Base-by-base conservation (phyloP, 2,888 invertebrate genomes). In the Abrostola tripartita region DNA sequence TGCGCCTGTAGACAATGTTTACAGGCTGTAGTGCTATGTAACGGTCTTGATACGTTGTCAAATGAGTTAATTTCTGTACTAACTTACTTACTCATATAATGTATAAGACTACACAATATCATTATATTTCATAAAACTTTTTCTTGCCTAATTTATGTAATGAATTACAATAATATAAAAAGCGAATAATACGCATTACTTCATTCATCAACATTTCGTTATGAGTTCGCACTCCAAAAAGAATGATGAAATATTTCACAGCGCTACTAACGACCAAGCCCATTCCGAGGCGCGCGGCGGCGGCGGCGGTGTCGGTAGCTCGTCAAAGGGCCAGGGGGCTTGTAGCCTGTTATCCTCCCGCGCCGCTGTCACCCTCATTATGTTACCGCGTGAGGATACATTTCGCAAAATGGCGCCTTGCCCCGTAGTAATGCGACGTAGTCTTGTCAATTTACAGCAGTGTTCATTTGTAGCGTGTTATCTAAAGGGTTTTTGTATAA, bases 301-400 rank as follows among this genome's bases (percentile, higher is more conserved):
- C 70, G 70, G 56, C 49, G 37, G 61, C 61, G 75, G 74, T 70
- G 78, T 81, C 71, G 78, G 76, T 61, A 61, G 71, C 71, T 77
- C 71, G 71, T 78, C 84, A 85, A 84, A 83, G 82, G 81, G 81
- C 85, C 81, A 73, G 80, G 78, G 82, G 80, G 74, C 76, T 79
- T 78, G 72, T 71, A 69, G 81, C 64, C 82, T 77, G 82, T 77
- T 78, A 77, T 71, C 81, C 83, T 78, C 84, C 85, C 86, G 81
- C 82, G 79, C 78, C 67, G 76, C 82, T 84, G 85, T 81, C 86
- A 79, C 84, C 81, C 81, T 85, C 83, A 80, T 82, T 82, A 82
- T 72, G 82, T 76, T 79, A 73, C 79, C 76, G 82, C 78, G 85
- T 74, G 79, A 79, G 78, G 75, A 81, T 82, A 81, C 81, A 81